Evolutionary conservation across 2,888 invertebrate genomes (phyloP).

Genomic region (Asteroscopus sphinx): DNA sequence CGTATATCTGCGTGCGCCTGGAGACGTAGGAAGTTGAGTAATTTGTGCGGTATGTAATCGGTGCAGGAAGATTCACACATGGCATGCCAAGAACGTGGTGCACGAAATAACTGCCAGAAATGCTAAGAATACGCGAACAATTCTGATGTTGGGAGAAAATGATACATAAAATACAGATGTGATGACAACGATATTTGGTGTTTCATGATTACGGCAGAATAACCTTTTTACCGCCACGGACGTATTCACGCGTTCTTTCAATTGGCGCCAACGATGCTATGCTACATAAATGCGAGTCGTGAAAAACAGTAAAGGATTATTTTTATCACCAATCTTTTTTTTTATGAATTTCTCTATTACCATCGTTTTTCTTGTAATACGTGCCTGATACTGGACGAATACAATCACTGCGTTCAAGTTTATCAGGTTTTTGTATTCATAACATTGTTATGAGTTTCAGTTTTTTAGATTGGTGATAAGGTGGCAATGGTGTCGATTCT

Average conservation of each 20-base stretch:
- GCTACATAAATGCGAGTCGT: background rate
- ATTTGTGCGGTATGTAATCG: slow-evolving; percentile 5
- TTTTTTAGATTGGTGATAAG: too few relatives aligned
- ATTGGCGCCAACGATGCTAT: background rate
- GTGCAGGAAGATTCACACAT: slow-evolving; percentile 26
- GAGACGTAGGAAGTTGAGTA: background rate
- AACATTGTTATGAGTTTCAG: too few relatives aligned
- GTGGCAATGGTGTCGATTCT: too few relatives aligned
- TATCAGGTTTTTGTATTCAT: too few relatives aligned
- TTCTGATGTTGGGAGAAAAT: slow-evolving; percentile 58
- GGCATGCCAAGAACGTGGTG: slow-evolving; percentile 32
- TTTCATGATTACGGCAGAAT: background rate
- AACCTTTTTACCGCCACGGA: slow-evolving; percentile 44
- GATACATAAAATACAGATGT: slow-evolving; percentile 6
- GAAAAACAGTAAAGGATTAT: background rate
- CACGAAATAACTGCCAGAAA: slow-evolving; percentile 18
- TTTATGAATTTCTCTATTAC: background rate
- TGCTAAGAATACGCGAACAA: slow-evolving; percentile 21
- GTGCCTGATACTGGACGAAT: too few relatives aligned
- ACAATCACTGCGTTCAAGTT: too few relatives aligned
- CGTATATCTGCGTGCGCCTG: background rate
- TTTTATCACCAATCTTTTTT: background rate
- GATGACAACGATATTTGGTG: slow-evolving; percentile 5
- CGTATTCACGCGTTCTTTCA: slow-evolving; percentile 13
- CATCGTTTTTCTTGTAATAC: too few relatives aligned